Conservation (phyloP, 2,797 vertebrate genomes). For the Schizopygopsis malacanthus region DNA sequence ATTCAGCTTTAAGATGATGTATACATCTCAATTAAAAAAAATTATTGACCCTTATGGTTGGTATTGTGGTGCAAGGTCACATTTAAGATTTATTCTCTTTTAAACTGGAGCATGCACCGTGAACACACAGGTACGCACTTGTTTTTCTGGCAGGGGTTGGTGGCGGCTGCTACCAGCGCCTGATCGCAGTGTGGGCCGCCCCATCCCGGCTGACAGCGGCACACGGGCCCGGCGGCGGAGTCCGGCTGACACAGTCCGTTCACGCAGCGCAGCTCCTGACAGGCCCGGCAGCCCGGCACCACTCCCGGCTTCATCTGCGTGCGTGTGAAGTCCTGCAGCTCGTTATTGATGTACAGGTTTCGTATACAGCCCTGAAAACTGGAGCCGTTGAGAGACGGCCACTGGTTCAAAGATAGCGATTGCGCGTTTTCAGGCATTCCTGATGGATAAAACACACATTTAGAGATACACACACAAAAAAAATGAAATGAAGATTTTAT, state of each 20-base stretch:
- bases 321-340: constrained; percentile 98
- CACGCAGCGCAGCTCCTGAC: constrained; percentile 94
- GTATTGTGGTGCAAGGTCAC: neutral
- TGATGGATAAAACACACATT: constrained; percentile 44
- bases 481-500: no score
- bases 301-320: constrained; percentile 97
- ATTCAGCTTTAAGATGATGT: no score
- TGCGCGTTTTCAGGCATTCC: constrained; percentile 95
- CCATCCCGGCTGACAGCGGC: constrained; percentile 95
- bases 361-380: constrained; percentile 98
- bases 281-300: constrained; percentile 95
- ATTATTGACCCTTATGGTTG: no score
- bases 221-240: constrained; percentile 85
- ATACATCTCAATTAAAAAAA: no score
- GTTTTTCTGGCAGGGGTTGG: constrained; percentile 91
- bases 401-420: constrained; percentile 89
- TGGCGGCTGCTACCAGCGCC: constrained; percentile 59
- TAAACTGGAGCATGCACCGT: neutral
- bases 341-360: constrained; percentile 98
- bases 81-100: neutral
- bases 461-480: constrained; percentile 55
- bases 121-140: constrained; percentile 81
- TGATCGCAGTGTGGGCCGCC: constrained; percentile 91
- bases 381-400: constrained; percentile 95
- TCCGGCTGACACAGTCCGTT: constrained; percentile 96